A percentile compares a stretch with the other conserved stretches of the same genome.
phyloP scores from a whole-genome alignment of 1,140 invertebrate species.

The Tachypleus tridentatus region DNA sequence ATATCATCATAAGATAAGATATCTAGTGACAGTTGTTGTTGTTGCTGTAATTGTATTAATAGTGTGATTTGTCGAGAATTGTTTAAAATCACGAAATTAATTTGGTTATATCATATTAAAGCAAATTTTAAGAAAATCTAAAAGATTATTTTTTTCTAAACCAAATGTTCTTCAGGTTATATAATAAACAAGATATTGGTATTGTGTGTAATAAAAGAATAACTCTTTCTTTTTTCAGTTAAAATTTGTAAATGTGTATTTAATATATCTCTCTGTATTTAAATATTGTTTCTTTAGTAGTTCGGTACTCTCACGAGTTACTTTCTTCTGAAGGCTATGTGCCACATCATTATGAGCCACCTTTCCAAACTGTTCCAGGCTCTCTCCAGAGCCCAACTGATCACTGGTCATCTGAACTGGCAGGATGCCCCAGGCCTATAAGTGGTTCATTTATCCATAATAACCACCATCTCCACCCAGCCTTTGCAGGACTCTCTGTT shows the following conservation, averaged over 20 bases:
- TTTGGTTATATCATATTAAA: no score
- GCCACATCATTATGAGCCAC: constrained; percentile 45
- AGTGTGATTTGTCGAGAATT: no score
- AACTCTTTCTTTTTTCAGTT: no score
- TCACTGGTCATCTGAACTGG: constrained; percentile 29
- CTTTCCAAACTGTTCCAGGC: constrained; percentile 69
- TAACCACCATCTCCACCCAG: constrained; percentile 22
- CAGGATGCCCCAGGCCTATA: constrained; percentile 17
- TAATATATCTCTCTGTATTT: neutral
- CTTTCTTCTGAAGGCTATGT: constrained; percentile 49
- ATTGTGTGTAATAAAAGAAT: no score
- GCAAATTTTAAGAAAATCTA: no score
- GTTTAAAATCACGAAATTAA: no score
- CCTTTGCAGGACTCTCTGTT: constrained; percentile 4
- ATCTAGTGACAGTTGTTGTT: no score
- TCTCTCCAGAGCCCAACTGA: constrained; percentile 34
- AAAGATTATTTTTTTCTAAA: neutral
- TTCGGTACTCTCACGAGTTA: constrained; percentile 37
- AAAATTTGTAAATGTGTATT: neutral
- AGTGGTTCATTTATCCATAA: constrained; percentile 25
- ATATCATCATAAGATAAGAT: no score
- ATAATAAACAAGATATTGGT: neutral
- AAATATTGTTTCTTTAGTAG: constrained; percentile 1
- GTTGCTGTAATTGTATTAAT: no score
- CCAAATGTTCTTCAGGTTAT: neutral